A percentile compares a stretch with the other conserved stretches of the same genome.
phyloP scores from a whole-genome alignment of 2,797 vertebrate species.

The Presbytis comata region DNA sequence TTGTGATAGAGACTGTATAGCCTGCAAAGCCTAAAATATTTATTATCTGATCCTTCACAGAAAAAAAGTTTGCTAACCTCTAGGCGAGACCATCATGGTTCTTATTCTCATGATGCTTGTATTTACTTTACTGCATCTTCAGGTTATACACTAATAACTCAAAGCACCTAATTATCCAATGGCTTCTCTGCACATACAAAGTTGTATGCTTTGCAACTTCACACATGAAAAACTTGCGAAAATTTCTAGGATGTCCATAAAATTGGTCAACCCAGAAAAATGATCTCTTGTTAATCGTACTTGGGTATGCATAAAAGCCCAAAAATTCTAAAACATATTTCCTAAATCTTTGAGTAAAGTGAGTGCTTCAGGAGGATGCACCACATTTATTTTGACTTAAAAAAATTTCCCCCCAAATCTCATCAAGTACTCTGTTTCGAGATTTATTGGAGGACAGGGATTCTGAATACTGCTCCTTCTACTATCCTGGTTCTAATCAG shows the following conservation, averaged over 20 bases:
- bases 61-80: not conserved
- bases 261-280: not conserved
- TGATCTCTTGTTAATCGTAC: not conserved
- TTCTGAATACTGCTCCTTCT: not conserved
- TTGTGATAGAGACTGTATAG: not conserved
- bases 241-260: not conserved
- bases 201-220: not conserved
- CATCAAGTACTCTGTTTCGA: not conserved
- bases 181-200: not conserved
- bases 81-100: not conserved
- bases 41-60: not conserved
- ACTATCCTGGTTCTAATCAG: not conserved
- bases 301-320: not conserved
- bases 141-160: not conserved
- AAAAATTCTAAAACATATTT: not conserved
- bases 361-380: not conserved
- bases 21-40: not conserved
- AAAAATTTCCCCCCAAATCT: not conserved
- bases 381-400: not conserved
- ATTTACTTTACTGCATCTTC: not conserved
- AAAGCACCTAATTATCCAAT: conserved; percentile 7
- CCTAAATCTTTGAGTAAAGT: not conserved
- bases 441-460: not conserved
- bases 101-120: not conserved
- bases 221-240: not conserved